phyloP scores from a whole-genome alignment of 1,140 invertebrate species.

The Drosophila prosaltans region DNA sequence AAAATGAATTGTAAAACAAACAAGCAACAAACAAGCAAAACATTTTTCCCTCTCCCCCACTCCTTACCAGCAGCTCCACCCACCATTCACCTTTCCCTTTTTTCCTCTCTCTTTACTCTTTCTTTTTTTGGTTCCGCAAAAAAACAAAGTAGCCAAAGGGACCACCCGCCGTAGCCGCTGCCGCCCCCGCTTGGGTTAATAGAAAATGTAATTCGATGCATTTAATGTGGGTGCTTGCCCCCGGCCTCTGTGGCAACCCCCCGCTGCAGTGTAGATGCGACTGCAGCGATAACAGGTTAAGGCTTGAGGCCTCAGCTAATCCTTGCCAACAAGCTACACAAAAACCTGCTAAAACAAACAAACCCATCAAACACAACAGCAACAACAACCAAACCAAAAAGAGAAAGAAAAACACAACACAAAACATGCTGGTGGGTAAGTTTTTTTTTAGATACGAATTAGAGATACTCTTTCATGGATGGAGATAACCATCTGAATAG shows the following conservation, averaged over 20 bases:
- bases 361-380: conserved; percentile 1
- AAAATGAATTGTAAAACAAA: conserved; percentile 81
- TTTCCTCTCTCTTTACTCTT: too few relatives aligned
- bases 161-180: background rate
- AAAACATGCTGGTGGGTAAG: background rate
- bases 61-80: too few relatives aligned
- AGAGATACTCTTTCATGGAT: background rate
- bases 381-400: background rate
- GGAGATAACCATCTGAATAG: too few relatives aligned
- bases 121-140: background rate
- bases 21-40: conserved; percentile 72
- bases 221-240: conserved; percentile 64
- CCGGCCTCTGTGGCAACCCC: background rate
- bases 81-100: background rate
- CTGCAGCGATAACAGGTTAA: conserved; percentile 23
- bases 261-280: conserved; percentile 4
- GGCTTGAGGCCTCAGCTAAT: conserved; percentile 65
- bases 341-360: conserved; percentile 80
- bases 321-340: conserved; percentile 72
- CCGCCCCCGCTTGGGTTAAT: conserved; percentile 53
- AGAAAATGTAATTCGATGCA: conserved; percentile 80
- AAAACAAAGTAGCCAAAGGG: conserved; percentile 66
- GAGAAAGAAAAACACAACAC: conserved; percentile 2
- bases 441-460: background rate
- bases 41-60: conserved; percentile 59